These are phyloP conservation scores for Agrotis exclamationis DNA, from an alignment of 2,888 invertebrate species.

Conservation along the genomic window DNA sequence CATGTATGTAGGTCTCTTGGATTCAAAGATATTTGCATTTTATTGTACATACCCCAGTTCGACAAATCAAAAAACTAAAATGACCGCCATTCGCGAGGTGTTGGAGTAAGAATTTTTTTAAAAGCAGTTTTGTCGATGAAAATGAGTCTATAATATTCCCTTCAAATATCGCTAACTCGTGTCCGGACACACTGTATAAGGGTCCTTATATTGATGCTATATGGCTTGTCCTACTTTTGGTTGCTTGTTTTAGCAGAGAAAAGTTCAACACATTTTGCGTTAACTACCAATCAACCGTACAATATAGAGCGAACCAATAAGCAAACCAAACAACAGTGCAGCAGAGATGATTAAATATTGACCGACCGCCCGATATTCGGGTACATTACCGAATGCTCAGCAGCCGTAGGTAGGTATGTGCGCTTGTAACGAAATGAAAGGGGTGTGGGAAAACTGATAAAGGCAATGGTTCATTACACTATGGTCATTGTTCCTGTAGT, in stretches of 20 bases:
- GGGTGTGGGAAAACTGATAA: neutral
- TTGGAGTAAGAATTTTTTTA: no score
- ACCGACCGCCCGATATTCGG: conserved; percentile 15
- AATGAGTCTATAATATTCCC: no score
- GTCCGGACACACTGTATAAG: no score
- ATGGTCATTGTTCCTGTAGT: neutral
- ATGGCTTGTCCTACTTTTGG: no score
- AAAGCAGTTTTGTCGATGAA: no score
- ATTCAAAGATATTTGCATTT: no score
- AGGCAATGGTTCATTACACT: neutral
- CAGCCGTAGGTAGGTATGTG: neutral
- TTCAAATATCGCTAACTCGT: no score
- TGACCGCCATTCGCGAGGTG: no score
- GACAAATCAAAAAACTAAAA: no score
- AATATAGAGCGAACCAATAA: conserved; percentile 1
- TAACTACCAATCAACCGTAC: conserved; percentile 5
- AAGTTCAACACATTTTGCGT: neutral
- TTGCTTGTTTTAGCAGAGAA: neutral
- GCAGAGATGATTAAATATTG: conserved; percentile 37
- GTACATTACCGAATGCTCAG: conserved; percentile 17
- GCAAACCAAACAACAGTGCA: conserved; percentile 8
- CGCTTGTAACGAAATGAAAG: conserved; percentile 25
- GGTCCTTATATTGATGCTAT: no score
- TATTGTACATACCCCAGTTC: no score
- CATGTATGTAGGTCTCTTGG: no score